Evolutionary conservation across 2,888 invertebrate species (phyloP), one percentile per base, ranked within the genome.

Genomic region (Trichogramma dendrolimi): DNA sequence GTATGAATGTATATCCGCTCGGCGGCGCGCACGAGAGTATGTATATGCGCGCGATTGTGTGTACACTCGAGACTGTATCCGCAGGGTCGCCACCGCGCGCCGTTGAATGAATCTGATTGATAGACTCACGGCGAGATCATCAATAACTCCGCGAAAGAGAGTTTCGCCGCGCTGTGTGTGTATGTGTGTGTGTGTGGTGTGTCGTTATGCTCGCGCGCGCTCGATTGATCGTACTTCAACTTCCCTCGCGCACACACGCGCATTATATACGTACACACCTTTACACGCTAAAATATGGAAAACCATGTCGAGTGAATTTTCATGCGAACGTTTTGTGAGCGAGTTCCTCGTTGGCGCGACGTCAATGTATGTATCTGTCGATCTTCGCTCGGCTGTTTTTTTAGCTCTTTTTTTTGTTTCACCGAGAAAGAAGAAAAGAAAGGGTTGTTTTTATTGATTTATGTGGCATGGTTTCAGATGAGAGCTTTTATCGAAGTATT

Each of bases 61-160:
- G 14, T 14, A 14, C 14, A 14, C 14, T 14, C 14, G 14, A 14
- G 14, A 14, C 14, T 14, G 14, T 14, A 14, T 14, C 14, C 14
- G 14, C 14, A 14, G 14, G 7, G n/a, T 48, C 48, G 11, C 48
- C 11, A 5, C 48, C 48, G 8, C 10, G 48, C 48, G 56, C 14
- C 49, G 49, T 46, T 60, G 27, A 59, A 57, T 51, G 27, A 43
- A 43, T 48, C 59, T 60, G 65, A 65, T 65, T 62, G 62, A 65
- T 62, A 53, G 58, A 53, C 58, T 56, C 27, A 8, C 44, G 40
- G 55, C 62, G 57, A 62, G 62, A 47, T 62, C 59, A 65, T 65
- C 65, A 60, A 65, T 65, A 65, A 58, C 49, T 51, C 54, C 49
- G n/a, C 42, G 52, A 14, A 14, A 14, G 14, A 14, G 14, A 14